Base-by-base conservation (phyloP, 2,888 invertebrate species). In the Ornithoptera alexandrae region DNA sequence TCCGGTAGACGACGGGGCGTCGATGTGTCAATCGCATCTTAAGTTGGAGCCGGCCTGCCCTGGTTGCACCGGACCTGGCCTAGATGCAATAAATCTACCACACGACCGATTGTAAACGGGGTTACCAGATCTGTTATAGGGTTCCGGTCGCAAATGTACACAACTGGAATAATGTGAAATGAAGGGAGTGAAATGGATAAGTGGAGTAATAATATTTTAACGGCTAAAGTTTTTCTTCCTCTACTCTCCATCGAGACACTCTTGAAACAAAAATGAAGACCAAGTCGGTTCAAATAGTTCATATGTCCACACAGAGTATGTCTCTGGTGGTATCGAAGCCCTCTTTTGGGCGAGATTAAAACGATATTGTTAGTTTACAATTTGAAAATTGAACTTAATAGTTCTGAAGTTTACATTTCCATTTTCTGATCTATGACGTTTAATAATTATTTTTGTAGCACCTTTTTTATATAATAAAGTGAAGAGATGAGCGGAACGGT, bases 31-130 rank as follows among this genome's bases (percentile, higher is more conserved):
- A 75, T 74, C 67, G 70, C 72, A 67, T 74, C 72, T 75, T 72
- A 69, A 72, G 67, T 67, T 62, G 69, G 56, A 64, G 67, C 50
- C 68, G 68, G 68, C 58, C 61, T 69, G 74, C 69, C 71, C 72
- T 74, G 71, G 72, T 75, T 74, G 72, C 70, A 74, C 75, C 80
- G 79, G 79, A 79, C 75, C 72, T 76, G 77, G 74, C 76, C 77
- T 67, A 78, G 75, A 73, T 78, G 70, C 69, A 65, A 66, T 66
- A 66, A 59, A 69, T 71, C 65, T 66, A 68, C 65, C 71, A 71
- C 72, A 75, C 74, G 73, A 72, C 72, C 72, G 70, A 74, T 77
- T 72, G 74, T 65, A 56, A 65, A 69, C 60, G 42, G 68, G 63
- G 68, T 68, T 64, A 60, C 59, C 64, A 53, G 68, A 53, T 59